Conservation (phyloP, 1,140 invertebrate genomes). For the Dryas iulia region DNA sequence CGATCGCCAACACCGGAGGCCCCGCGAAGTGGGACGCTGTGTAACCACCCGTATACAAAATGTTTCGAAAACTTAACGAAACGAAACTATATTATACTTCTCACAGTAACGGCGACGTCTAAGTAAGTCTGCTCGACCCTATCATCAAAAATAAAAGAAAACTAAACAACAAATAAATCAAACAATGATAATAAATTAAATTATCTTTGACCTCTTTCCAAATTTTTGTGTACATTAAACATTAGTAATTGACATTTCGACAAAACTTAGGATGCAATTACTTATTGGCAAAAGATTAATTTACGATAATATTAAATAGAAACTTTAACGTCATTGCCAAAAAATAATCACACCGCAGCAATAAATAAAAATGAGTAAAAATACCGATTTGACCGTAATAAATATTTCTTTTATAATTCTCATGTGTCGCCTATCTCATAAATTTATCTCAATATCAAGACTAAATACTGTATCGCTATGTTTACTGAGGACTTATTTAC, state of each 20-base stretch:
- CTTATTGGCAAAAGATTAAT: slow-evolving; percentile 38
- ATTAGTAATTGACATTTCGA: slow-evolving; percentile 76
- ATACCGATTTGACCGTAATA: slow-evolving; percentile 62
- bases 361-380: slow-evolving; percentile 54
- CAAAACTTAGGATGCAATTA: slow-evolving; percentile 54
- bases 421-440: slow-evolving; percentile 62
- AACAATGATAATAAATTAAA: not conserved
- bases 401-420: slow-evolving; percentile 66
- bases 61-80: slow-evolving; percentile 29
- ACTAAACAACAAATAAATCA: slow-evolving; percentile 16
- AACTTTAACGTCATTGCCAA: slow-evolving; percentile 35
- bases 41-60: slow-evolving; percentile 26
- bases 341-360: slow-evolving; percentile 52
- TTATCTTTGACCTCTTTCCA: slow-evolving; percentile 32
- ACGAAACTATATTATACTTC: slow-evolving; percentile 78
- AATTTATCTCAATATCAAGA: slow-evolving; percentile 58
- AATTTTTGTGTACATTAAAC: slow-evolving; percentile 53
- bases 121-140: slow-evolving; percentile 43
- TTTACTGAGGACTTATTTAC: slow-evolving; percentile 72
- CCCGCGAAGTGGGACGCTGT: slow-evolving; percentile 31
- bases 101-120: slow-evolving; percentile 51
- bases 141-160: slow-evolving; percentile 29
- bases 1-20: slow-evolving; percentile 18
- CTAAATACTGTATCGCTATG: slow-evolving; percentile 71
- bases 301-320: slow-evolving; percentile 28